phyloP scores from a whole-genome alignment of 2,888 invertebrate genomes.

The Limnephilus marmoratus region DNA sequence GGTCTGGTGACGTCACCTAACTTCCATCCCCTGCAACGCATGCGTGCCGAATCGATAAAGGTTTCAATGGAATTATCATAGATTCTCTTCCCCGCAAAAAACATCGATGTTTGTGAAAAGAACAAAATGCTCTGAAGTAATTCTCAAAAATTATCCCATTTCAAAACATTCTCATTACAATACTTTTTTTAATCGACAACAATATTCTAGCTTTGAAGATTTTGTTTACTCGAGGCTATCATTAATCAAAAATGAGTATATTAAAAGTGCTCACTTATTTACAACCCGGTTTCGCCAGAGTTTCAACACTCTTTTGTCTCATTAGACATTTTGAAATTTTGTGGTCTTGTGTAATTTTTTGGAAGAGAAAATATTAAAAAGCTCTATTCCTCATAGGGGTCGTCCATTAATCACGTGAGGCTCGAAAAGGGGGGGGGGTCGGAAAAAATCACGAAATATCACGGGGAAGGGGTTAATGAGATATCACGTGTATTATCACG shows the following conservation, averaged over 20 bases:
- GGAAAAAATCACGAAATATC: too few relatives aligned
- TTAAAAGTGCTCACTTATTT: not conserved
- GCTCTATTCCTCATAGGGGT: too few relatives aligned
- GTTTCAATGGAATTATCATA: not conserved
- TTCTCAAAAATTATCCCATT: not conserved
- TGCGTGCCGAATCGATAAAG: slow-evolving; percentile 59
- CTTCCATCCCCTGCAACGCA: slow-evolving; percentile 52
- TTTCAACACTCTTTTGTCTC: too few relatives aligned
- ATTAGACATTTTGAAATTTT: not conserved
- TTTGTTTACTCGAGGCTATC: too few relatives aligned
- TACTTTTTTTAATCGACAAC: not conserved
- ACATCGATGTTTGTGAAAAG: not conserved
- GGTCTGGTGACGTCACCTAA: slow-evolving; percentile 60
- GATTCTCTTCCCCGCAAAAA: not conserved
- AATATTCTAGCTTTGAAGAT: too few relatives aligned
- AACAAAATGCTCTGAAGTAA: not conserved
- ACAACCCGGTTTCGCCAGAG: not conserved
- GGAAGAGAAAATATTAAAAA: too few relatives aligned
- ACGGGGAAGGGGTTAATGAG: too few relatives aligned
- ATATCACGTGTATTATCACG: too few relatives aligned
- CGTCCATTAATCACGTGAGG: too few relatives aligned
- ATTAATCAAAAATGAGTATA: too few relatives aligned
- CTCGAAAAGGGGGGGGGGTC: too few relatives aligned
- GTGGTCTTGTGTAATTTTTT: too few relatives aligned
- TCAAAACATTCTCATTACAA: not conserved